phyloP scores from a whole-genome alignment of 1,140 invertebrate species.

The Marisa cornuarietis region DNA sequence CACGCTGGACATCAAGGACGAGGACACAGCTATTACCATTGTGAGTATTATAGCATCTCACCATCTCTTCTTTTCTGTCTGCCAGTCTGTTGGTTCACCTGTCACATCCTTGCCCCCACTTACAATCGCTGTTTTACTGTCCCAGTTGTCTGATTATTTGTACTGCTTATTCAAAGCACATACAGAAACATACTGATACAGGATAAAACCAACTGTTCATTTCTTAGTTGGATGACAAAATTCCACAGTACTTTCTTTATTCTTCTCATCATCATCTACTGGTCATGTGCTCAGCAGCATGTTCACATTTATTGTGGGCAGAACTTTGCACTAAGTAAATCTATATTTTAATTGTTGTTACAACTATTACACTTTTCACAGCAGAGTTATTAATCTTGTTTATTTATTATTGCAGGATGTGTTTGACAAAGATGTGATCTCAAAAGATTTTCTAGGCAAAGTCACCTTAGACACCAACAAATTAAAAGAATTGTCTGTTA shows the following conservation, averaged over 20 bases:
- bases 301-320: background rate
- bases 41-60: conserved; percentile 58
- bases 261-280: background rate
- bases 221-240: background rate
- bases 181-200: background rate
- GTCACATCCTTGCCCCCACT: background rate
- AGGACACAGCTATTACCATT: conserved; percentile 67
- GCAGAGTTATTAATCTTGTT: too few relatives aligned
- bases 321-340: too few relatives aligned
- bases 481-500: conserved; percentile 65
- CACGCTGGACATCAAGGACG: conserved; percentile 68
- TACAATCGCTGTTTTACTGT: background rate
- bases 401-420: conserved; percentile 62
- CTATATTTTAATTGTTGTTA: too few relatives aligned
- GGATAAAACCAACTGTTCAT: background rate
- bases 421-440: conserved; percentile 71
- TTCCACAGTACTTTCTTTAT: background rate
- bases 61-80: too few relatives aligned
- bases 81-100: background rate
- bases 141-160: background rate
- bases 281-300: background rate
- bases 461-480: conserved; percentile 68
- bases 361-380: background rate
- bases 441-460: conserved; percentile 71
- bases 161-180: background rate